phyloP scores from a whole-genome alignment of 2,797 vertebrate species.

The Enteromius mattozi region DNA sequence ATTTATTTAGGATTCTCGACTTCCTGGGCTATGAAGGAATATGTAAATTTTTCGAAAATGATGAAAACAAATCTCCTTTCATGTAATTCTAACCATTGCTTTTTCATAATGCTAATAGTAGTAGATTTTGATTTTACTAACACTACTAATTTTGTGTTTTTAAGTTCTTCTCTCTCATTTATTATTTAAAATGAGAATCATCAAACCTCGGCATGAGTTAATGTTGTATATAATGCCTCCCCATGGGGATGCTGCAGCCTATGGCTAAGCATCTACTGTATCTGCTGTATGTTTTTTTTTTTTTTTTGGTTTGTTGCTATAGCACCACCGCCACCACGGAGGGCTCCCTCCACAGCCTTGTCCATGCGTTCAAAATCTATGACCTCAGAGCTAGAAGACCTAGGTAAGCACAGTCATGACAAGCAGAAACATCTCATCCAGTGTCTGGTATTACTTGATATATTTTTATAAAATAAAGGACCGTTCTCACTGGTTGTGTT shows the following conservation, averaged over 20 bases:
- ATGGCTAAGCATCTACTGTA: slow-evolving; percentile 39
- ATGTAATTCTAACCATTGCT: slow-evolving; percentile 43
- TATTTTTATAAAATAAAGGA: not conserved
- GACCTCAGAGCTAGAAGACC: slow-evolving; percentile 91
- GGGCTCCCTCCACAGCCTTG: slow-evolving; percentile 89
- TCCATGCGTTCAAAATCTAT: slow-evolving; percentile 91
- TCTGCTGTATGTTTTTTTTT: slow-evolving; percentile 32
- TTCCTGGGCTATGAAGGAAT: not conserved
- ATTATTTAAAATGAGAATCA: slow-evolving; percentile 11
- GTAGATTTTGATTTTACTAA: slow-evolving; percentile 41
- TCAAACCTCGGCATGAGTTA: not conserved
- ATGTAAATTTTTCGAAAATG: not conserved
- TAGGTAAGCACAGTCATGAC: slow-evolving; percentile 80
- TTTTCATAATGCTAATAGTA: slow-evolving; percentile 48
- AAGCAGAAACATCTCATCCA: slow-evolving; percentile 21
- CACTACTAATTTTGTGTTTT: slow-evolving; percentile 22
- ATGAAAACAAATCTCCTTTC: not conserved
- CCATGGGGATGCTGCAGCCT: slow-evolving; percentile 1
- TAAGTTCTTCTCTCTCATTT: slow-evolving; percentile 11
- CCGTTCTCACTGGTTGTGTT: not conserved
- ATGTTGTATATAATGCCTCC: slow-evolving; percentile 19
- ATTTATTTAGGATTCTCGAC: not conserved
- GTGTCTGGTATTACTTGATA: not conserved
- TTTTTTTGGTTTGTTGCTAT: slow-evolving; percentile 45
- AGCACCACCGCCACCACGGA: slow-evolving; percentile 88